phyloP scores from a whole-genome alignment of 2,113 vertebrate species.

The Caretta caretta region DNA sequence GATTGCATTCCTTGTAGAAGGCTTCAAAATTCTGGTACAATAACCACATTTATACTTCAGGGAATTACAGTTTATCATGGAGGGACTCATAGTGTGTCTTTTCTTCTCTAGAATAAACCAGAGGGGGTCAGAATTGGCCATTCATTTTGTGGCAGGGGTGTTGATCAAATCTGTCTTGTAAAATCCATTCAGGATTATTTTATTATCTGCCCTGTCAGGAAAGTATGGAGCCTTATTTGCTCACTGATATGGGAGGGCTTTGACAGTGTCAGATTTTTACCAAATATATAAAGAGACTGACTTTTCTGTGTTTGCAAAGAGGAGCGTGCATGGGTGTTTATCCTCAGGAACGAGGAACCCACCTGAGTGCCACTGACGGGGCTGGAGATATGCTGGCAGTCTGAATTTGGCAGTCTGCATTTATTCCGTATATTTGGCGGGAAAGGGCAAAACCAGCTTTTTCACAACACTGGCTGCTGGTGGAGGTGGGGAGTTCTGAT shows the following conservation, averaged over 20 bases:
- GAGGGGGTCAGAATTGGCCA: not conserved
- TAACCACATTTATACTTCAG: not conserved
- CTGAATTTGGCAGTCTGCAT: not conserved
- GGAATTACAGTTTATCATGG: not conserved
- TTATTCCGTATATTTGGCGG: not conserved
- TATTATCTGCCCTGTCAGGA: not conserved
- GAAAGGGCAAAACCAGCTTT: not conserved
- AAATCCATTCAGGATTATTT: not conserved
- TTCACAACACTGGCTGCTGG: no score
- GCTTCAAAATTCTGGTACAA: not conserved
- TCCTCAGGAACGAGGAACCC: no score
- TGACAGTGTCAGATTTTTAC: not conserved
- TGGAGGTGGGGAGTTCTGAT: not conserved
- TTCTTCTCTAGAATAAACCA: not conserved
- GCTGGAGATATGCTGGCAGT: not conserved
- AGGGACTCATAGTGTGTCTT: not conserved
- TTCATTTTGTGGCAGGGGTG: not conserved
- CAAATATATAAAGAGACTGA: not conserved
- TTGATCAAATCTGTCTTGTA: not conserved
- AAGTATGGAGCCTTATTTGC: not conserved
- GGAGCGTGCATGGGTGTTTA: not conserved
- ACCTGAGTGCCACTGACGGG: not conserved
- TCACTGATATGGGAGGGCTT: not conserved
- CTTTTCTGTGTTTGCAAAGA: not conserved
- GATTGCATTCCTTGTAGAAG: not conserved